These are phyloP conservation scores for Drosophila lacteicornis DNA, from an alignment of 1,140 invertebrate species.

Conservation along the genomic window DNA sequence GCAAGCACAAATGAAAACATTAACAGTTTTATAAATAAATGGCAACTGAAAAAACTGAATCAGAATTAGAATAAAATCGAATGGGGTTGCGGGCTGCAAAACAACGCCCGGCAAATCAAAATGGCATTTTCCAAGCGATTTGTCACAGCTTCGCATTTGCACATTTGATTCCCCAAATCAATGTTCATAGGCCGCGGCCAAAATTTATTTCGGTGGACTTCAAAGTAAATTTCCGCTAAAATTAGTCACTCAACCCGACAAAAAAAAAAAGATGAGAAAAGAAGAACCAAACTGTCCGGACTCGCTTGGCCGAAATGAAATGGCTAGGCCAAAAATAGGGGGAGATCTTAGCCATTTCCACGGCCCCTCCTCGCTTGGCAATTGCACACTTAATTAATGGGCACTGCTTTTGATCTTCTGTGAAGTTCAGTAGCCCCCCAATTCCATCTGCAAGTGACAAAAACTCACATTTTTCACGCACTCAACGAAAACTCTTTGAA, in stretches of 20 bases:
- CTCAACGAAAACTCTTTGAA: constrained; percentile 75
- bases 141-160: constrained; percentile 42
- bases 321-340: constrained; percentile 56
- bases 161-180: constrained; percentile 35
- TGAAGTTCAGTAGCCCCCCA: constrained; percentile 66
- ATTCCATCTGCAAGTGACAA: constrained; percentile 62
- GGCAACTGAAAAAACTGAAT: constrained; percentile 40
- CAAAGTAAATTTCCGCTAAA: constrained; percentile 73
- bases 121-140: constrained; percentile 46
- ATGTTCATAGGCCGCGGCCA: constrained; percentile 28
- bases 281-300: constrained; percentile 29
- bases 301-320: constrained; percentile 41
- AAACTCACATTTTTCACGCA: constrained; percentile 77
- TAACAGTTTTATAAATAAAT: constrained; percentile 46
- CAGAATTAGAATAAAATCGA: constrained; percentile 20
- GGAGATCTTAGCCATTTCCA: constrained; percentile 36
- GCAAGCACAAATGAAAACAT: constrained; percentile 41
- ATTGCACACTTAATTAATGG: constrained; percentile 83
- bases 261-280: constrained; percentile 31
- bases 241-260: constrained; percentile 66
- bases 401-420: constrained; percentile 77
- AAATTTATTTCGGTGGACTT: constrained; percentile 53
- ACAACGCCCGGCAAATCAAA: constrained; percentile 38
- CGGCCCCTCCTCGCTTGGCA: constrained; percentile 37
- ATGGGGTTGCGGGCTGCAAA: neutral